Conservation (phyloP, 92 coral and sea anemone species). For the Umimayanthus chanpuru region DNA sequence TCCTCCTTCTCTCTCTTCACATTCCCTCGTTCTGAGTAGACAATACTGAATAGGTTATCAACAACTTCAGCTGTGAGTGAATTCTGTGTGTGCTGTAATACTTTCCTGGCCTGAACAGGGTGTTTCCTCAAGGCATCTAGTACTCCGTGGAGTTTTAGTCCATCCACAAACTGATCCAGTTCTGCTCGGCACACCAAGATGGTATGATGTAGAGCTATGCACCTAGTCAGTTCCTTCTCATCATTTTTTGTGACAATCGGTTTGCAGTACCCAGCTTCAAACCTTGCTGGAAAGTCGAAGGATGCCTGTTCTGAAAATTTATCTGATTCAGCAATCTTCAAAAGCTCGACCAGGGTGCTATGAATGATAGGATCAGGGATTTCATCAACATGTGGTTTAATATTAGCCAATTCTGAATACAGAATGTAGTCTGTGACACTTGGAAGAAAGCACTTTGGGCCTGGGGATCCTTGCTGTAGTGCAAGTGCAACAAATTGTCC, state of each 20-base stretch:
- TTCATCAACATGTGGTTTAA: conserved; percentile 7
- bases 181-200: conserved; percentile 19
- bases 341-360: conserved; percentile 19
- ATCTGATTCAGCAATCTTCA: conserved; percentile 10
- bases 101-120: conserved; percentile 17
- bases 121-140: conserved; percentile 1
- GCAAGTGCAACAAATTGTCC: conserved; percentile 22
- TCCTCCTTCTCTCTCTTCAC: conserved; percentile 18
- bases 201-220: conserved; percentile 13
- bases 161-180: conserved; percentile 6
- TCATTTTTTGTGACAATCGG: conserved; percentile 31
- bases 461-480: conserved; percentile 29
- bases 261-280: conserved; percentile 37
- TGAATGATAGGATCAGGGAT: conserved; percentile 4
- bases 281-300: conserved; percentile 14
- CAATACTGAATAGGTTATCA: conserved; percentile 19
- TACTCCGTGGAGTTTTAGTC: background rate
- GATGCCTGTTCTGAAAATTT: conserved; percentile 26
- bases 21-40: conserved; percentile 24
- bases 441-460: conserved; percentile 22
- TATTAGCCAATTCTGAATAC: conserved; percentile 13
- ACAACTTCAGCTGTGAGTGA: conserved; percentile 26
- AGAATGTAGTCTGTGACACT: conserved; percentile 34
- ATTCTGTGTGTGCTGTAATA: conserved; percentile 16
- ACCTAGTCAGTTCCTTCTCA: background rate